Percentiles rank a stretch among this genome's conserved stretches.
Evolutionary conservation across 2,888 invertebrate genomes (phyloP).

Genomic region (Catonia carolina): DNA sequence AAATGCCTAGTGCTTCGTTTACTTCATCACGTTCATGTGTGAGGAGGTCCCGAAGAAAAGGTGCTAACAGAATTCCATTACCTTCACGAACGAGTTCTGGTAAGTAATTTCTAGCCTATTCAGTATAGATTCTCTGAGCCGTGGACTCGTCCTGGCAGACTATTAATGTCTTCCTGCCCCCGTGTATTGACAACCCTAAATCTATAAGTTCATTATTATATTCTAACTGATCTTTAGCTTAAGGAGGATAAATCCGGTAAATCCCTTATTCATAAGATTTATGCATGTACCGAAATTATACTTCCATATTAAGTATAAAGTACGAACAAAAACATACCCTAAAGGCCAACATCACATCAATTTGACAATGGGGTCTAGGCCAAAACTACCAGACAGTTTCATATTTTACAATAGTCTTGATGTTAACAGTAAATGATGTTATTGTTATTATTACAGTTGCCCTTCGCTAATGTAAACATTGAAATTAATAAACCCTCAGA

Average conservation of each 20-base stretch:
- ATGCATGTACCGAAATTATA: neutral
- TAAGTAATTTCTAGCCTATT: conserved; percentile 39
- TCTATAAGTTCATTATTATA: neutral
- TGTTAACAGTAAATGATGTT: too few relatives aligned
- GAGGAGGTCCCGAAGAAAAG: conserved; percentile 86
- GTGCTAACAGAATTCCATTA: conserved; percentile 76
- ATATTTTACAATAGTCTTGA: too few relatives aligned
- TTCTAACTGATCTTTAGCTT: neutral
- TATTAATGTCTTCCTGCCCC: conserved; percentile 18
- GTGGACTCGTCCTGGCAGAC: conserved; percentile 24
- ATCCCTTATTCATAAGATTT: neutral
- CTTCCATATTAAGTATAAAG: neutral
- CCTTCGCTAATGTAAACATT: too few relatives aligned
- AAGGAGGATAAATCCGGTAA: neutral
- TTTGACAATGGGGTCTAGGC: conserved; percentile 22
- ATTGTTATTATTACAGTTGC: too few relatives aligned
- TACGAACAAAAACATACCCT: conserved; percentile 17
- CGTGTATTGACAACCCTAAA: conserved; percentile 12
- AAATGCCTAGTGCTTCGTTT: conserved; percentile 93
- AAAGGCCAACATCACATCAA: conserved; percentile 18
- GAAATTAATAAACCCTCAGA: too few relatives aligned
- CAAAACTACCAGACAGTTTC: neutral
- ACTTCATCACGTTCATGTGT: conserved; percentile 88
- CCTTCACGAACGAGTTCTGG: conserved; percentile 75
- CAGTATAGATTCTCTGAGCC: conserved; percentile 10